A percentile compares a stretch with the other conserved stretches of the same genome.
phyloP scores from a whole-genome alignment of 2,888 invertebrate species.

The Isoperla grammatica region DNA sequence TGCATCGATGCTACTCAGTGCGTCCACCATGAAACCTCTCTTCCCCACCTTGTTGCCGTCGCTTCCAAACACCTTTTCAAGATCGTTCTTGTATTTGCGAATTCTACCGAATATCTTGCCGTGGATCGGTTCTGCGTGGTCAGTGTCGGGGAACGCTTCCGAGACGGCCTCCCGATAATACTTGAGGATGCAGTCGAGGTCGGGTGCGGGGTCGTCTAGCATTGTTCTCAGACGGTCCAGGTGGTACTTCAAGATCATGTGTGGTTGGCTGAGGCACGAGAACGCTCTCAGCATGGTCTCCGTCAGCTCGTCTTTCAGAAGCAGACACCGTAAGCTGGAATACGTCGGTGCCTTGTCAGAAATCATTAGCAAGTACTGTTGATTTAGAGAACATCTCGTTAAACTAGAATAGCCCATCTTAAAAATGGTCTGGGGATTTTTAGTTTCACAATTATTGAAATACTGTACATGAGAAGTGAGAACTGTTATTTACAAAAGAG shows the following conservation, averaged over 20 bases:
- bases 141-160: slow-evolving; percentile 34
- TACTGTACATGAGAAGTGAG: too few species aligned
- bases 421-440: too few species aligned
- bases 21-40: too few species aligned
- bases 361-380: too few species aligned
- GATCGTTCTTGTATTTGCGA: slow-evolving; percentile 30
- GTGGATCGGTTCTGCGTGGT: slow-evolving; percentile 24
- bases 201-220: background rate
- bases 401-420: too few species aligned
- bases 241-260: slow-evolving; percentile 41
- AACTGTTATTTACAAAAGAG: too few species aligned
- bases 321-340: slow-evolving; percentile 39
- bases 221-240: slow-evolving; percentile 36
- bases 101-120: slow-evolving; percentile 41
- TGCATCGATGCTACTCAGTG: too few species aligned
- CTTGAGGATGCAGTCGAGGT: slow-evolving; percentile 26
- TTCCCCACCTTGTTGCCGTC: too few species aligned
- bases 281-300: slow-evolving; percentile 45
- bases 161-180: slow-evolving; percentile 32
- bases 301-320: slow-evolving; percentile 37
- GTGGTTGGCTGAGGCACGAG: slow-evolving; percentile 45
- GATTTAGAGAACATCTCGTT: too few species aligned
- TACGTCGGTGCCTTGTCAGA: too few species aligned
- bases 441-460: too few species aligned
- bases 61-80: slow-evolving; percentile 29